These are phyloP conservation scores for Dysmachus trigonus DNA, from an alignment of 2,888 invertebrate genomes.

Conservation along the genomic window DNA sequence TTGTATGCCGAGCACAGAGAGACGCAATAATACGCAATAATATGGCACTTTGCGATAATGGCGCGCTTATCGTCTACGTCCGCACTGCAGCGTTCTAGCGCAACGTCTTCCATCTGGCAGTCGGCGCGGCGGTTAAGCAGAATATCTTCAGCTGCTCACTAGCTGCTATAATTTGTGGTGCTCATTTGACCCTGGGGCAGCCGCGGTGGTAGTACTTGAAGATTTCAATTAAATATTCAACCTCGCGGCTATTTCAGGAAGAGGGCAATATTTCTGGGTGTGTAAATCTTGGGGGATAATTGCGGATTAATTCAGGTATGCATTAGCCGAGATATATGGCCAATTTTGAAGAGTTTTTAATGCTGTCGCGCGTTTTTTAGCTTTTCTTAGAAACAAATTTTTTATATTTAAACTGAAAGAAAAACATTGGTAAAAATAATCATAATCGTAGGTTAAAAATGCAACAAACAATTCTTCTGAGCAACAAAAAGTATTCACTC, in stretches of 20 bases:
- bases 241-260: not conserved
- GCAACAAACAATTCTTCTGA: no score
- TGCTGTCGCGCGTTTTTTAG: not conserved
- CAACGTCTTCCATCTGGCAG: not conserved
- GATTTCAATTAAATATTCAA: not conserved
- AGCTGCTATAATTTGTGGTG: not conserved
- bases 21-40: slow-evolving; percentile 14
- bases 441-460: no score
- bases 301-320: not conserved
- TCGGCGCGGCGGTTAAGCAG: not conserved
- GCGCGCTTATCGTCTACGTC: slow-evolving; percentile 1
- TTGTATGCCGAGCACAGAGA: not conserved
- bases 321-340: not conserved
- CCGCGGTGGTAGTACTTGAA: not conserved
- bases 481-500: no score
- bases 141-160: not conserved
- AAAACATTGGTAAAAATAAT: no score
- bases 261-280: not conserved
- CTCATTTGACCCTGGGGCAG: not conserved
- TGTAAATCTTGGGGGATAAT: not conserved
- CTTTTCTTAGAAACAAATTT: no score
- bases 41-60: slow-evolving; percentile 24
- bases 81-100: not conserved
- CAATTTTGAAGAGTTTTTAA: not conserved
- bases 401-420: no score